Evolutionary conservation across 2,113 vertebrate genomes (phyloP), one percentile per base, ranked within the genome.

Genomic region (Mohoua ochrocephala): DNA sequence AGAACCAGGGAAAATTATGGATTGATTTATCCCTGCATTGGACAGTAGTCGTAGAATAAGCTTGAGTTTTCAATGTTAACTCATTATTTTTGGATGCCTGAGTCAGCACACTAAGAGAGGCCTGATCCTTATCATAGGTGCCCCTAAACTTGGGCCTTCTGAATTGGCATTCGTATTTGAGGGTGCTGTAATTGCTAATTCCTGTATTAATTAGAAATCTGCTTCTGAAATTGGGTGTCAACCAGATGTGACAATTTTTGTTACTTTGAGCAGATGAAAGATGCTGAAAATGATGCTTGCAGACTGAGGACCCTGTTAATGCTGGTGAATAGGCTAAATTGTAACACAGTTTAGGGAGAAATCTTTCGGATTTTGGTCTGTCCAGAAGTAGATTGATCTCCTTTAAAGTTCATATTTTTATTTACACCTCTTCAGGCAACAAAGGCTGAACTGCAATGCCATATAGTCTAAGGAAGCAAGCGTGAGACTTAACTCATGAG

Each of bases 401-500:
- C 30, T 78, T 64, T 67, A 24, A 74, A 60, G 22, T 68, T 54
- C 68, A 1, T 67, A 18, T 70, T 35, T 89, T 81, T 89, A 74
- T 69, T 92, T 89, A 47, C 11, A 69, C 35, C 31, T 84, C 47
- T 78, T 89, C 26, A 63, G 65, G 60, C 24, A 91, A 37, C 19
- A 60, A 64, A 52, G 31, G 39, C 35, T 84, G 69, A 75, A 73
- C 56, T 79, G 17, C 30, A 70, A 10, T 63, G 27, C 18, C 33
- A 35, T 0, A 0, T 33, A 68, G 33, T 59, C 59, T 65, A 56
- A 88, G 35, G 39, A 33, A 69, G 14, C 2, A 6, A 65, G 44
- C 10, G 11, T 18, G 14, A 64, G 30, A 49, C 41, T 67, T 93
- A 42, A 47, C 42, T 93, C 21, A 19, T 35, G 35, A 85, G 21